Evolutionary conservation across 1,140 invertebrate genomes (phyloP).

Genomic region (Luehdorfia chinensis): DNA sequence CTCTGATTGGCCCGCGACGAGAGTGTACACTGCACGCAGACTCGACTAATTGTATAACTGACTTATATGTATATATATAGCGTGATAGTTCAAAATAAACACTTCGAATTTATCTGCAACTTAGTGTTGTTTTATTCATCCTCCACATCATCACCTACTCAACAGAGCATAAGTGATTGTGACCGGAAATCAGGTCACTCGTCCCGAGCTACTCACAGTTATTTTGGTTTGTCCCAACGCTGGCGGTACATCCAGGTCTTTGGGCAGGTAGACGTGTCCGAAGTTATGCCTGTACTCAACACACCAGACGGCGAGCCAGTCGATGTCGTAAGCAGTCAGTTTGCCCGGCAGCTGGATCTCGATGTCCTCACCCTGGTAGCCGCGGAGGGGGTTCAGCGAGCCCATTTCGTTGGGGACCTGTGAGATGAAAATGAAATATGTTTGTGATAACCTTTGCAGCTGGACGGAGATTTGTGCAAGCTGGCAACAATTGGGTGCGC

Average conservation of each 20-base stretch:
- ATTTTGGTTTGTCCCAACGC: slow-evolving; percentile 93
- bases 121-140: no score
- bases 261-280: slow-evolving; percentile 92
- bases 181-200: no score
- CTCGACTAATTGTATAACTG: no score
- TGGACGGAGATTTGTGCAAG: neutral
- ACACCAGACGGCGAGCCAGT: slow-evolving; percentile 95
- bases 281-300: slow-evolving; percentile 92
- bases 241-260: slow-evolving; percentile 92
- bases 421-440: slow-evolving; percentile 25
- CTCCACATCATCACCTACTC: no score
- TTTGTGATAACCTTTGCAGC: no score
- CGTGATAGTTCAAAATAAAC: no score
- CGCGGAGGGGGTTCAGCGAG: slow-evolving; percentile 86
- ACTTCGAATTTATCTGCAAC: no score
- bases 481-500: no score
- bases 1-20: no score
- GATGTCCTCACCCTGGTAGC: slow-evolving; percentile 94
- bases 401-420: slow-evolving; percentile 92
- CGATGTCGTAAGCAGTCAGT: slow-evolving; percentile 92
- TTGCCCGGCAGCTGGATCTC: slow-evolving; percentile 91
- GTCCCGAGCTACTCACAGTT: slow-evolving; percentile 87
- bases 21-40: no score
- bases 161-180: no score
- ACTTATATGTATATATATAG: no score